Evolutionary conservation across 2,888 invertebrate genomes (phyloP).

Genomic region (Diplolepis rosae): DNA sequence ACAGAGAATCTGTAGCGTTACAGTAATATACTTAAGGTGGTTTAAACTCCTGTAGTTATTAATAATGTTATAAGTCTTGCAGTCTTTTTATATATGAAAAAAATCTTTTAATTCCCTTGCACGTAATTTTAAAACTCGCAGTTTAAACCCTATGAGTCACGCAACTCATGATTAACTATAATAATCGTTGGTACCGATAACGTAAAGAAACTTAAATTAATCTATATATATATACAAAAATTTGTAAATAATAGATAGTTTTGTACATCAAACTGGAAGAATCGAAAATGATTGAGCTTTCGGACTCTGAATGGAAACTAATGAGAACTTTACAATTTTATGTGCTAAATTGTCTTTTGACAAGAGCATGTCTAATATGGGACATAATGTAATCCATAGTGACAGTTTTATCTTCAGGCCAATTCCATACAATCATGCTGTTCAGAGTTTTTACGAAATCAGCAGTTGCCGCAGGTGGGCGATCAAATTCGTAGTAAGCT

Average conservation of each 20-base stretch:
- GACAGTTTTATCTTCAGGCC: slow-evolving; percentile 51
- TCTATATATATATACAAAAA: not conserved
- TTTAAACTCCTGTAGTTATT: too few species aligned
- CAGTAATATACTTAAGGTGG: not conserved
- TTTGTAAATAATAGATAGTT: not conserved
- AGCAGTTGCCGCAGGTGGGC: slow-evolving; percentile 52
- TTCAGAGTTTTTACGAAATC: slow-evolving; percentile 56
- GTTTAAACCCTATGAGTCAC: not conserved
- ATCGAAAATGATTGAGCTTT: not conserved
- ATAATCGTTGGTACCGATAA: not conserved
- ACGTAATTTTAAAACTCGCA: not conserved
- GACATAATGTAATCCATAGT: slow-evolving; percentile 47
- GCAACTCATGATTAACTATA: not conserved
- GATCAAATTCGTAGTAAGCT: slow-evolving; percentile 47
- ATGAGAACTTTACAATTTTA: not conserved
- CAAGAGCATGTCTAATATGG: slow-evolving; percentile 8
- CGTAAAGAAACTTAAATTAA: not conserved
- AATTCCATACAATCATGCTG: slow-evolving; percentile 60
- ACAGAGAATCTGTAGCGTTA: not conserved
- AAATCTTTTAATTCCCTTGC: not conserved
- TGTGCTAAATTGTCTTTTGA: slow-evolving; percentile 2
- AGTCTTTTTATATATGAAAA: not conserved
- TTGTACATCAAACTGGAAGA: not conserved
- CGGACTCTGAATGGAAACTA: not conserved
- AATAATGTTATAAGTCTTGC: too few species aligned